phyloP scores from a whole-genome alignment of 2,113 vertebrate genomes.

The Istiophorus platypterus region DNA sequence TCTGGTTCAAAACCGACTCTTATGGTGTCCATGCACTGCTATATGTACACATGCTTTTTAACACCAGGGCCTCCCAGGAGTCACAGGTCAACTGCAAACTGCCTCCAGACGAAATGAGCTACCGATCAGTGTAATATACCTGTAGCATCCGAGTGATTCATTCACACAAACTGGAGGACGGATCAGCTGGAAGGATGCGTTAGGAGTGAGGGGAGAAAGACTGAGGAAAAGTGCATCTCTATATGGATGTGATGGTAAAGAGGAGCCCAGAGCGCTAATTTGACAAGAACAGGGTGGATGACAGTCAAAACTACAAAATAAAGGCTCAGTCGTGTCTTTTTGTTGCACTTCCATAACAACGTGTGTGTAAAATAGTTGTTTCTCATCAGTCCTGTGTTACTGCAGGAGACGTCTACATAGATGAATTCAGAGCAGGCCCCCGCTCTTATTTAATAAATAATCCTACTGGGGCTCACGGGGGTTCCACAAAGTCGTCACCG shows the following conservation, averaged over 20 bases:
- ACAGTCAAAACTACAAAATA: slow-evolving; percentile 8
- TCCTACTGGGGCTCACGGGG: neutral
- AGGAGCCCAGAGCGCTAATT: neutral
- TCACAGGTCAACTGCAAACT: neutral
- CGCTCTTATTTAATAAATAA: slow-evolving; percentile 13
- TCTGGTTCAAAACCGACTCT: neutral
- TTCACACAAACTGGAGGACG: neutral
- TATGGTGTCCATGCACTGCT: neutral
- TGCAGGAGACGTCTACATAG: neutral
- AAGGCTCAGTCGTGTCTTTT: neutral
- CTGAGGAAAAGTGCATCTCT: neutral
- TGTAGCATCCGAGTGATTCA: neutral
- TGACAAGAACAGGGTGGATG: neutral
- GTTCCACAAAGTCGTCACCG: neutral
- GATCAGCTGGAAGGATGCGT: neutral
- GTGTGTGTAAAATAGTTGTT: neutral
- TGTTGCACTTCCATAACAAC: slow-evolving; percentile 6
- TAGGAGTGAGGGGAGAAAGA: neutral
- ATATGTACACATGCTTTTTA: neutral
- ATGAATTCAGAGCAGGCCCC: neutral
- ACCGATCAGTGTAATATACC: neutral
- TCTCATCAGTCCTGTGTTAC: neutral
- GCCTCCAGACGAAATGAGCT: neutral
- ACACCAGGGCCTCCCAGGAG: neutral
- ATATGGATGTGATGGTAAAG: neutral